Conservation (phyloP, 2,113 vertebrate species). For the Sakesphorus luctuosus region DNA sequence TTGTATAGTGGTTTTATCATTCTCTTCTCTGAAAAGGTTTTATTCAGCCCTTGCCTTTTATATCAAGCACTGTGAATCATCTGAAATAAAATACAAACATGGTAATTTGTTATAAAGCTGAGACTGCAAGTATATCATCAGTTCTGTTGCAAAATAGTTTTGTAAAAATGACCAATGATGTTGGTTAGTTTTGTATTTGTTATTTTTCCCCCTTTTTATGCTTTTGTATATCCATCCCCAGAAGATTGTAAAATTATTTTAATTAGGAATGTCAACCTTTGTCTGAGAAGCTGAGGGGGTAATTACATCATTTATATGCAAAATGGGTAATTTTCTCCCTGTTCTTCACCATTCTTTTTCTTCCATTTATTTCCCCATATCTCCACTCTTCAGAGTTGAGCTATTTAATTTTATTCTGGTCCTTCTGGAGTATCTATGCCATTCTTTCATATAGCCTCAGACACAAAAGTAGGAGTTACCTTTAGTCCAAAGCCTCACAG, state of each 20-base stretch:
- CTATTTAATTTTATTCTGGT: conserved; percentile 65
- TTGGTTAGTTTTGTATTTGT: conserved; percentile 36
- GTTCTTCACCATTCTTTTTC: conserved; percentile 57
- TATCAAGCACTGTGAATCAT: conserved; percentile 33
- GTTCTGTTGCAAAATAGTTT: conserved; percentile 40
- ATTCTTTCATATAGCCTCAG: conserved; percentile 10
- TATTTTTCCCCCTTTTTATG: conserved; percentile 53
- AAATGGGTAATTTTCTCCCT: conserved; percentile 70
- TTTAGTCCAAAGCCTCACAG: not conserved
- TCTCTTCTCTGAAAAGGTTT: conserved; percentile 34
- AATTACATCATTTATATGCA: conserved; percentile 80
- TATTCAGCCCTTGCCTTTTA: conserved; percentile 50
- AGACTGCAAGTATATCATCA: conserved; percentile 20
- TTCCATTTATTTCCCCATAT: conserved; percentile 58
- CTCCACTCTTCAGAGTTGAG: conserved; percentile 57
- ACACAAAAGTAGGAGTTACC: not conserved
- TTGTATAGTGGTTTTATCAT: not conserved
- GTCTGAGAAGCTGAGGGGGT: conserved; percentile 70
- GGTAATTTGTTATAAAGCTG: conserved; percentile 60
- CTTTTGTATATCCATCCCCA: conserved; percentile 60
- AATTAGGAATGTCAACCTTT: conserved; percentile 76
- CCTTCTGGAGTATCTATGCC: conserved; percentile 37
- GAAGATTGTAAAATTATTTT: conserved; percentile 76
- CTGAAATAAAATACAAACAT: conserved; percentile 5
- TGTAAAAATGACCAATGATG: conserved; percentile 44